Base-by-base conservation (phyloP, 2,797 vertebrate genomes). In the Sarcophilus harrisii region DNA sequence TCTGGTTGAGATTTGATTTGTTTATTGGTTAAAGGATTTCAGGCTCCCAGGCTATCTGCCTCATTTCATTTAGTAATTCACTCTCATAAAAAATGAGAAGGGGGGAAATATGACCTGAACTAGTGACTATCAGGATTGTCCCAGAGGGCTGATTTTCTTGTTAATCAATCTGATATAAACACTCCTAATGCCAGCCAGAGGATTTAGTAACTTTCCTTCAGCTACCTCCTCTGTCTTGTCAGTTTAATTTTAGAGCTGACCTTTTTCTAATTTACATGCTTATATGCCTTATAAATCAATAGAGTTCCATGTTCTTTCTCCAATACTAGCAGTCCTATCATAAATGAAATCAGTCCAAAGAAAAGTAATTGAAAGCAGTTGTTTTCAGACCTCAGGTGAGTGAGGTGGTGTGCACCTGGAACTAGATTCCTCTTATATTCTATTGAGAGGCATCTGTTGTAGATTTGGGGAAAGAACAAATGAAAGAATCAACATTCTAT, bases 201-300 rank as follows among this genome's bases (percentile, higher is more conserved):
- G 28, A 93, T 60, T 96, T 94, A 91, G 89, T 66, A 90, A 96
- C 66, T 93, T 60, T 94, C 55, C 21, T 55, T 90, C 52, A 94
- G n/a, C 13, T 5, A 96, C 90, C 59, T 93, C 57, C 66, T 95
- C 38, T 55, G 27, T 55, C 93, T 96, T 95, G 54, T 93, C 92
- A 95, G 89, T 59, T 92, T 96, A 95, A 96, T 97, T 91, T 97
- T 97, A 91, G 91, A 95, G 81, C 38, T 92, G 90, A 96, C 91
- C 62, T 96, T 97, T 96, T 92, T 21, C 38, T 95, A 94, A 96
- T 95, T 97, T 95, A 93, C 81, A 57, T 95, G 29, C 58, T 91
- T 95, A 66, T 94, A 29, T 91, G 97, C 90, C 94, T 81, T 94
- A 93, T 92, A 97, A 95, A 95, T 57, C 90, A 96, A 62, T 45